A percentile compares a stretch with the other conserved stretches of the same genome.
Conservation (phyloP, 2,888 invertebrate species). For the Caenorhabditis plicata region DNA sequence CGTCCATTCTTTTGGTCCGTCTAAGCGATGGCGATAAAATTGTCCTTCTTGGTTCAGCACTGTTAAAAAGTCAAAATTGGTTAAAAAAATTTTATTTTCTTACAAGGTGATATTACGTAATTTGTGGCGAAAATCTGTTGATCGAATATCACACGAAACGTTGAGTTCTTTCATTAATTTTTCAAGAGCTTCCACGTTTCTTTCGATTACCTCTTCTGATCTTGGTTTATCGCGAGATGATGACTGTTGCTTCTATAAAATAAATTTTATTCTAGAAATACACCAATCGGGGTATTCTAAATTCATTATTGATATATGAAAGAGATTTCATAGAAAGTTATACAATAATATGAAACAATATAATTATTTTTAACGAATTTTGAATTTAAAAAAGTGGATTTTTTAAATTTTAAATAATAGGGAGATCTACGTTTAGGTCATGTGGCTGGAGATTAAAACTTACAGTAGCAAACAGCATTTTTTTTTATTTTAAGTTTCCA, state of each 20-base stretch:
- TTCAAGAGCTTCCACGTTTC: conserved; percentile 63
- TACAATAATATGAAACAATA: no score
- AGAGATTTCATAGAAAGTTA: no score
- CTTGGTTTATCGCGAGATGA: conserved; percentile 13
- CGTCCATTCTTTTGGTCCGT: conserved; percentile 33
- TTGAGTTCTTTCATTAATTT: conserved; percentile 60
- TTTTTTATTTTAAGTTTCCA: no score
- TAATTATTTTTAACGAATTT: no score
- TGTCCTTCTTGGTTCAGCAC: conserved; percentile 53
- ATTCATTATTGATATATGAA: no score
- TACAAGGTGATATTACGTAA: conserved; percentile 60
- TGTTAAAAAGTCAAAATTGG: conserved; percentile 6
- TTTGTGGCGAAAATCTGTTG: conserved; percentile 45
- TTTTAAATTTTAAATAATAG: no score
- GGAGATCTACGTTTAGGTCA: no score
- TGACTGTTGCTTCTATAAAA: not conserved
- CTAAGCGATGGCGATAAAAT: conserved; percentile 56
- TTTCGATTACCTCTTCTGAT: conserved; percentile 54
- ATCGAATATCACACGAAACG: conserved; percentile 58
- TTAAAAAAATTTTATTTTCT: conserved; percentile 9
- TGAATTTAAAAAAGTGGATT: no score
- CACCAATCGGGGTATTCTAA: no score
- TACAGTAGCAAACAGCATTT: no score
- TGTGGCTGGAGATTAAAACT: no score
- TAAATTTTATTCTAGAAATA: not conserved